Conservation (phyloP, 2,888 invertebrate species). For the Pollenia amentaria region DNA sequence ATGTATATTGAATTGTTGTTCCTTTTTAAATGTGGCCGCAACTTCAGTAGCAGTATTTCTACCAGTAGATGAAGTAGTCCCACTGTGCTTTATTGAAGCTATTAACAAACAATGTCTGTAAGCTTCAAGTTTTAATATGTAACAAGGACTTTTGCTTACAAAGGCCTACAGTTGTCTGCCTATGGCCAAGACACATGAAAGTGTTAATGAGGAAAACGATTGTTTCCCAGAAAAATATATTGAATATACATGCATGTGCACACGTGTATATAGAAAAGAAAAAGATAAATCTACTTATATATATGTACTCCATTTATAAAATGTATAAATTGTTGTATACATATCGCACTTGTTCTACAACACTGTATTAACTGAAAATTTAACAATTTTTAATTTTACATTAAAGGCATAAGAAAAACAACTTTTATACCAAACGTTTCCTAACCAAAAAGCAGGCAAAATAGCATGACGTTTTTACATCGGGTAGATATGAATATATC, state of each 20-base stretch:
- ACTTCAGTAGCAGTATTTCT: neutral
- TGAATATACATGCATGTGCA: constrained; percentile 23
- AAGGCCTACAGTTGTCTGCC: constrained; percentile 29
- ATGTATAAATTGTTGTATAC: no score
- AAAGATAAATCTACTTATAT: neutral
- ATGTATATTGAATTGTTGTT: constrained; percentile 12
- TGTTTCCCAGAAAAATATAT: constrained; percentile 24
- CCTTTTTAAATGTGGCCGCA: neutral
- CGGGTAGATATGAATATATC: no score
- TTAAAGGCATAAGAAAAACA: no score
- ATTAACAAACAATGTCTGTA: neutral
- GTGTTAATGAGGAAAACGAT: constrained; percentile 55
- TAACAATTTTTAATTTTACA: no score
- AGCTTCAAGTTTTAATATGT: constrained; percentile 28
- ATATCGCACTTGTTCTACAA: no score
- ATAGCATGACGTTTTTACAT: no score
- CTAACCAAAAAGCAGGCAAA: no score
- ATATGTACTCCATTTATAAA: neutral
- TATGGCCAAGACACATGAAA: constrained; percentile 26
- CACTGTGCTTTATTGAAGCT: neutral
- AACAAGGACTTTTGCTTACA: constrained; percentile 5
- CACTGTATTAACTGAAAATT: no score
- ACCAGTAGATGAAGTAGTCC: neutral
- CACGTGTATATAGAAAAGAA: neutral
- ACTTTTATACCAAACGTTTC: no score